A percentile compares a stretch with the other conserved stretches of the same genome.
Conservation (phyloP, 2,113 vertebrate species). For the Martes martes region DNA sequence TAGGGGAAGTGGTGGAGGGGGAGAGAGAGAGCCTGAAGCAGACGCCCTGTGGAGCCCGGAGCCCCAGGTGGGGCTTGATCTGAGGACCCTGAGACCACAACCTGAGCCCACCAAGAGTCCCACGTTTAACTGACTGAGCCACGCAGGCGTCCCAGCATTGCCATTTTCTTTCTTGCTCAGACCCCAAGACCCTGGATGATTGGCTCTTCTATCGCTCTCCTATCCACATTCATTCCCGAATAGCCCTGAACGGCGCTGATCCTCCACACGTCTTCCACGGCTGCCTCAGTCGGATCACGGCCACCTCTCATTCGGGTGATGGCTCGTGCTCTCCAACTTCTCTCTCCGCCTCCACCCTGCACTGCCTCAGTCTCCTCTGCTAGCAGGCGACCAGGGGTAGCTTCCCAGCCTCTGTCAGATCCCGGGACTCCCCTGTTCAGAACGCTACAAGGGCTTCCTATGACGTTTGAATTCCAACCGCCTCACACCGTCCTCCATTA, state of each 20-base stretch:
- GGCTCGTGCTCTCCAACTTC: neutral
- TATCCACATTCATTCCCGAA: neutral
- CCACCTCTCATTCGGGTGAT: no score
- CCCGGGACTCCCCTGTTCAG: neutral
- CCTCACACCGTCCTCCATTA: neutral
- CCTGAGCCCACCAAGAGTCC: neutral
- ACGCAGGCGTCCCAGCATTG: neutral
- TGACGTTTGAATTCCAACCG: neutral
- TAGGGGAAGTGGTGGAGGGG: neutral
- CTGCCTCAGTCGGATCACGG: neutral
- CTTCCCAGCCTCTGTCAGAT: neutral
- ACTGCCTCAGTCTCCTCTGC: neutral
- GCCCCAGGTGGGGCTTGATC: neutral
- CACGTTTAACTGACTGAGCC: neutral
- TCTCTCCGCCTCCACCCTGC: neutral
- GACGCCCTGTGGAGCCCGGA: neutral
- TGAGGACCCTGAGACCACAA: neutral
- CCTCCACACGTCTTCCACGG: neutral
- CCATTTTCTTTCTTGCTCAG: neutral
- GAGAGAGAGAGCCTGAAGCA: neutral
- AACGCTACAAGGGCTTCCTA: neutral
- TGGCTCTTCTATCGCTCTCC: neutral
- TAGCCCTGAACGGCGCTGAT: neutral
- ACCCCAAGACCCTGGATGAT: neutral
- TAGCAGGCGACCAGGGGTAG: neutral